A percentile compares a stretch with the other conserved stretches of the same genome.
These are phyloP conservation scores for Drosophila leontia DNA, from an alignment of 1,140 invertebrate genomes.

Conservation along the genomic window DNA sequence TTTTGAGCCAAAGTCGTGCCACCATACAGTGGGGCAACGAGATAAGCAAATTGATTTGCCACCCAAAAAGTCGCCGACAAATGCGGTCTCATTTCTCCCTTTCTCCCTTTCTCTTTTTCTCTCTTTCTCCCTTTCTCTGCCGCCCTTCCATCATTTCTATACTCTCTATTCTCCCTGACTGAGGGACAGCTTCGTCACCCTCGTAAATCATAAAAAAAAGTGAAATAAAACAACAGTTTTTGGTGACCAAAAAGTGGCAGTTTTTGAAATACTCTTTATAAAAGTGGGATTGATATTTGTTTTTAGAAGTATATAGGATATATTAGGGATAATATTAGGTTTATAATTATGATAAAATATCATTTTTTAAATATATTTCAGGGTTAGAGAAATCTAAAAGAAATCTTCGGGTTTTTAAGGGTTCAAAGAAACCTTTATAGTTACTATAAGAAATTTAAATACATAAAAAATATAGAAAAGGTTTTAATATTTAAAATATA, in stretches of 20 bases:
- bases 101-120: neutral
- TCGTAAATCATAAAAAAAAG: constrained; percentile 69
- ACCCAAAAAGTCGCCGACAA: constrained; percentile 17
- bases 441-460: no score
- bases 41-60: constrained; percentile 52
- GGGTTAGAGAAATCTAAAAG: no score
- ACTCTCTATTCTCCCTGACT: neutral
- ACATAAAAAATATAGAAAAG: neutral
- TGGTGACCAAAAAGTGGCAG: no score
- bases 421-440: no score
- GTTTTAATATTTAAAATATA: neutral
- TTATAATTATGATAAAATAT: no score
- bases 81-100: constrained; percentile 10
- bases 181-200: constrained; percentile 14
- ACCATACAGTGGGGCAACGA: constrained; percentile 6
- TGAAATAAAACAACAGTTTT: neutral
- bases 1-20: constrained; percentile 1
- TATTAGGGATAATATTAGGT: neutral
- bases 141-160: neutral
- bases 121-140: neutral
- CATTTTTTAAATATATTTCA: no score
- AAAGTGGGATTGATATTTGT: neutral
- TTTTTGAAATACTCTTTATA: neutral
- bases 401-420: no score
- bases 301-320: neutral